Evolutionary conservation across 1,140 invertebrate species (phyloP).

Genomic region (Maniola jurtina): DNA sequence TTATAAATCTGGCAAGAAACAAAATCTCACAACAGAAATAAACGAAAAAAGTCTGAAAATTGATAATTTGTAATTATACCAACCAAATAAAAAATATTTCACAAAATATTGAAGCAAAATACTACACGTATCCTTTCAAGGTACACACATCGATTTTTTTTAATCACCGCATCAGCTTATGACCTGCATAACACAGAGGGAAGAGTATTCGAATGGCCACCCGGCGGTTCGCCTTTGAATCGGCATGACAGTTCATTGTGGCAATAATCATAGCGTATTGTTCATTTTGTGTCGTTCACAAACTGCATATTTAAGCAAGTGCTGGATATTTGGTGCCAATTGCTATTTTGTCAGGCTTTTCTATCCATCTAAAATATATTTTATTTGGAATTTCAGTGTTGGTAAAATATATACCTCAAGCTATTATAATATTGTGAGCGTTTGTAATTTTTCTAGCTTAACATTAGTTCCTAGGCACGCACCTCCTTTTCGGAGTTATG

Average conservation of each 20-base stretch:
- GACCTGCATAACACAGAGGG: conserved; percentile 9
- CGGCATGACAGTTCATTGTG: conserved; percentile 53
- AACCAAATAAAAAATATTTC: too few species aligned
- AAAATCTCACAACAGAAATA: too few species aligned
- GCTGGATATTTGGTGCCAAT: neutral
- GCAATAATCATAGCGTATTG: conserved; percentile 67
- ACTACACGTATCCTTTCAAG: too few species aligned
- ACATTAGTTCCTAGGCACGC: too few species aligned
- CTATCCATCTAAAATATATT: neutral
- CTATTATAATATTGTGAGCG: too few species aligned
- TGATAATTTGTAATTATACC: too few species aligned
- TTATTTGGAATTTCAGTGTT: neutral
- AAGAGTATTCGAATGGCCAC: conserved; percentile 10
- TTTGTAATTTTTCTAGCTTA: too few species aligned
- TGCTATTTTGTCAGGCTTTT: neutral
- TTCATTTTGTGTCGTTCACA: conserved; percentile 57
- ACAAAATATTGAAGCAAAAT: too few species aligned
- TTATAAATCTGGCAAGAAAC: too few species aligned
- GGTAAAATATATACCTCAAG: too few species aligned
- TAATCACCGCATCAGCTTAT: conserved; percentile 18
- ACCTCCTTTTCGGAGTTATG: too few species aligned
- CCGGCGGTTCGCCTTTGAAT: conserved; percentile 14
- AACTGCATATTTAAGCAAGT: conserved; percentile 26
- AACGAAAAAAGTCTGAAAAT: too few species aligned
- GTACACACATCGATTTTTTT: neutral